These are phyloP conservation scores for Tiliacea aurago DNA, from an alignment of 2,888 invertebrate species.

Conservation along the genomic window DNA sequence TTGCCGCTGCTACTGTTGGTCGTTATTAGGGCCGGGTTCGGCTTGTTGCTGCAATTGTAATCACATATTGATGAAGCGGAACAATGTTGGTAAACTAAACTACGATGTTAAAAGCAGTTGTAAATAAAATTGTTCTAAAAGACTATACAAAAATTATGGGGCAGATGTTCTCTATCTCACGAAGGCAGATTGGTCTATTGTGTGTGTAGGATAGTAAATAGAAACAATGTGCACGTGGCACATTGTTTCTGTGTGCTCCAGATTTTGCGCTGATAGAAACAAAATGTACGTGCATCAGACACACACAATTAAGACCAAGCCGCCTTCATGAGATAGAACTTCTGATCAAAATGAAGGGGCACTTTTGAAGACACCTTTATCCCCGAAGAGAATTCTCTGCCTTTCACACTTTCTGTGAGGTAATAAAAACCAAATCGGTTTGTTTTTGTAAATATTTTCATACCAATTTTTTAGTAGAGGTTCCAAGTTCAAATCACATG, in stretches of 20 bases:
- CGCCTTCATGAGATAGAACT: not conserved
- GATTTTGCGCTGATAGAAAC: not conserved
- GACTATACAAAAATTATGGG: not conserved
- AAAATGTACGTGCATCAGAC: not conserved
- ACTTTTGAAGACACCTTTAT: not conserved
- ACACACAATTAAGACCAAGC: not conserved
- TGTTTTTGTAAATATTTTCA: not conserved
- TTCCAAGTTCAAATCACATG: too few species aligned
- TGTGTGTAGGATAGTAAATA: not conserved
- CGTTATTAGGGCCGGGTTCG: constrained; percentile 95
- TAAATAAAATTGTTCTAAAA: constrained; percentile 11
- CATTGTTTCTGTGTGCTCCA: not conserved
- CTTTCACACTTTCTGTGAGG: not conserved
- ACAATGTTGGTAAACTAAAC: not conserved
- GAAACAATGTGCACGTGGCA: too few species aligned
- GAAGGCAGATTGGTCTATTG: not conserved
- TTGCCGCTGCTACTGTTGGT: constrained; percentile 89
- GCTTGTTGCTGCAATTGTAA: constrained; percentile 94
- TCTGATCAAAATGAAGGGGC: constrained; percentile 1
- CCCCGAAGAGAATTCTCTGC: not conserved
- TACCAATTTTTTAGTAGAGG: not conserved
- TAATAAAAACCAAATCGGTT: not conserved
- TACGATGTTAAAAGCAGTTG: constrained; percentile 27
- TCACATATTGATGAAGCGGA: constrained; percentile 27
- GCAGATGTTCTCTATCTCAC: not conserved